Evolutionary conservation across 2,113 vertebrate species (phyloP).

Genomic region (Kryptolebias marmoratus): DNA sequence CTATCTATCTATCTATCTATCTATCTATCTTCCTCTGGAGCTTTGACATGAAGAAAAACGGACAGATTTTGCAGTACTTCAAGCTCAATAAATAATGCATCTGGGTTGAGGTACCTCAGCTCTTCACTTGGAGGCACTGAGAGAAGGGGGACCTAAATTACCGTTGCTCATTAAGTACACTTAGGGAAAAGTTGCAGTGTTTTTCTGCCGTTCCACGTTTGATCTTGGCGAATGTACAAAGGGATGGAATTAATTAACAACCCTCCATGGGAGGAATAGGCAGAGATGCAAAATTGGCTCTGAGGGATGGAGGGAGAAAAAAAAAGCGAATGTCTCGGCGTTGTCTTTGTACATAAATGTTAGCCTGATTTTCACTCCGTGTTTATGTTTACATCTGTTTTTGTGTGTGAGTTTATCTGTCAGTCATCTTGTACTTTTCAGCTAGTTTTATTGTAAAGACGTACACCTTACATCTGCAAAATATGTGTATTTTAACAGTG

Average conservation of each 20-base stretch:
- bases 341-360: slow-evolving; percentile 28
- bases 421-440: slow-evolving; percentile 16
- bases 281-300: slow-evolving; percentile 56
- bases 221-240: slow-evolving; percentile 75
- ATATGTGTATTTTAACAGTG: no score
- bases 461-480: no score
- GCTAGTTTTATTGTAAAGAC: no score
- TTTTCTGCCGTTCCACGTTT: slow-evolving; percentile 70
- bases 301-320: slow-evolving; percentile 43
- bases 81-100: slow-evolving; percentile 68
- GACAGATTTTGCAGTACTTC: slow-evolving; percentile 32
- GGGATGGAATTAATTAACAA: slow-evolving; percentile 78
- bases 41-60: neutral
- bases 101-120: slow-evolving; percentile 67
- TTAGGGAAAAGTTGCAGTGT: slow-evolving; percentile 74
- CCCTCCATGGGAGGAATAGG: slow-evolving; percentile 69
- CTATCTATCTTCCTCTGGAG: neutral
- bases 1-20: neutral
- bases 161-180: slow-evolving; percentile 74
- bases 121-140: slow-evolving; percentile 63
- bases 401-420: slow-evolving; percentile 19
- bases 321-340: neutral
- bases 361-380: slow-evolving; percentile 25
- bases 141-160: slow-evolving; percentile 65
- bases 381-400: slow-evolving; percentile 23